Evolutionary conservation across 1,140 invertebrate species (phyloP).

Genomic region (Drosophila asahinai): DNA sequence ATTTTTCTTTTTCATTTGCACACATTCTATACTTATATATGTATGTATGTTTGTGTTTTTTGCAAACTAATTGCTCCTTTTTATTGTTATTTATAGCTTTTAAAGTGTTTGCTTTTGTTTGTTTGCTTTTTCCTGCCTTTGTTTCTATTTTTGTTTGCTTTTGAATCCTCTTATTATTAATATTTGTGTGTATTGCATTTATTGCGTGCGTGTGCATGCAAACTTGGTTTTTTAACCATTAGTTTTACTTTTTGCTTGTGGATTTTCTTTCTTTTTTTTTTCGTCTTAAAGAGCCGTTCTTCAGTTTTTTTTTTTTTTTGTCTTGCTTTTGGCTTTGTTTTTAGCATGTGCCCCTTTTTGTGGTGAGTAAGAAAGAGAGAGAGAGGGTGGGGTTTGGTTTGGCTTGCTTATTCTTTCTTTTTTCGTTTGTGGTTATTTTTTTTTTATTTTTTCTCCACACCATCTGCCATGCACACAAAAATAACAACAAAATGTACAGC

Average conservation of each 20-base stretch:
- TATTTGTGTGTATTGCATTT: neutral
- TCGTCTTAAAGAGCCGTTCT: conserved; percentile 45
- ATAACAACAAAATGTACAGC: conserved; percentile 41
- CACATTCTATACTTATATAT: neutral
- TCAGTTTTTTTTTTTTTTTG: conserved; percentile 48
- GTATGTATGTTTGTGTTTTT: conserved; percentile 9
- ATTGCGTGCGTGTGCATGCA: neutral
- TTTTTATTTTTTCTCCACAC: conserved; percentile 28
- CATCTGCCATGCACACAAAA: conserved; percentile 49
- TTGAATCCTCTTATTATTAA: conserved; percentile 1
- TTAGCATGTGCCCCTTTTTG: conserved; percentile 72
- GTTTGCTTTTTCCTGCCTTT: conserved; percentile 1
- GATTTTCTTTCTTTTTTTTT: conserved; percentile 11
- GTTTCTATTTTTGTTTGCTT: neutral
- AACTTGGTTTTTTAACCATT: neutral
- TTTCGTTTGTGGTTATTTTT: conserved; percentile 16
- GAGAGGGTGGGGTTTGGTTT: conserved; percentile 47
- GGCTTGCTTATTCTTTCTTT: conserved; percentile 35
- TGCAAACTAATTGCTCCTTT: conserved; percentile 4
- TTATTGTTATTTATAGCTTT: conserved; percentile 15
- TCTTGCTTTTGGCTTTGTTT: conserved; percentile 73
- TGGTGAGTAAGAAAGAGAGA: conserved; percentile 14
- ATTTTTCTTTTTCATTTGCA: conserved; percentile 11
- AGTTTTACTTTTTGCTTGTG: neutral
- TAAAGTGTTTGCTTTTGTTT: neutral